Evolutionary conservation across 2,113 vertebrate species (phyloP).

Genomic region (Ptilorrhoa leucosticta): DNA sequence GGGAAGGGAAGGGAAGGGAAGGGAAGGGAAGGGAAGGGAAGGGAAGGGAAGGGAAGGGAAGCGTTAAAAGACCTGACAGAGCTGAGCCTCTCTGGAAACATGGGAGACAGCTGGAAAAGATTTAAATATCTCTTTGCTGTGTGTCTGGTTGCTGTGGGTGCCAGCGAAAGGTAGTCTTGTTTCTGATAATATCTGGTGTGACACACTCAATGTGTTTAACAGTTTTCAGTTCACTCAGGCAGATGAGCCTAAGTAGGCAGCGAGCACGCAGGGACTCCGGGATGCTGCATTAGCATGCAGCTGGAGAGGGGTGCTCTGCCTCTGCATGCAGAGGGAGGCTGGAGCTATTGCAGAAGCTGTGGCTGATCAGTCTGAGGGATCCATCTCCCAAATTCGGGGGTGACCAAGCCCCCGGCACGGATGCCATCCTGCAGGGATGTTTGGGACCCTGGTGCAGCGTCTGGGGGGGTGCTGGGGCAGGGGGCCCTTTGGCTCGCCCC

Average conservation of each 20-base stretch:
- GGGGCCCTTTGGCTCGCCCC: background rate
- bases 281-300: conserved; percentile 3
- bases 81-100: background rate
- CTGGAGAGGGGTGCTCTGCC: background rate
- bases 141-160: conserved; percentile 21
- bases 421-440: background rate
- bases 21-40: background rate
- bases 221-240: conserved; percentile 42
- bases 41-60: background rate
- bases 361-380: background rate
- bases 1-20: background rate
- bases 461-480: background rate
- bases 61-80: conserved; percentile 28
- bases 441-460: accelerated
- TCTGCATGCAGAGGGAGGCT: background rate
- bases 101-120: conserved; percentile 17
- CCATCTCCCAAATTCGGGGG: background rate
- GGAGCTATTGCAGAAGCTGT: background rate
- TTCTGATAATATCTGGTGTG: conserved; percentile 57
- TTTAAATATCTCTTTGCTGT: conserved; percentile 9
- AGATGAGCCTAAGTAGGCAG: conserved; percentile 40
- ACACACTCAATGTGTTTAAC: conserved; percentile 56
- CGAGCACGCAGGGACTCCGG: background rate
- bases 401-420: accelerated
- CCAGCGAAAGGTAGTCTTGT: conserved; percentile 15